Conservation (phyloP, 1,140 invertebrate genomes). For the Dryas iulia region DNA sequence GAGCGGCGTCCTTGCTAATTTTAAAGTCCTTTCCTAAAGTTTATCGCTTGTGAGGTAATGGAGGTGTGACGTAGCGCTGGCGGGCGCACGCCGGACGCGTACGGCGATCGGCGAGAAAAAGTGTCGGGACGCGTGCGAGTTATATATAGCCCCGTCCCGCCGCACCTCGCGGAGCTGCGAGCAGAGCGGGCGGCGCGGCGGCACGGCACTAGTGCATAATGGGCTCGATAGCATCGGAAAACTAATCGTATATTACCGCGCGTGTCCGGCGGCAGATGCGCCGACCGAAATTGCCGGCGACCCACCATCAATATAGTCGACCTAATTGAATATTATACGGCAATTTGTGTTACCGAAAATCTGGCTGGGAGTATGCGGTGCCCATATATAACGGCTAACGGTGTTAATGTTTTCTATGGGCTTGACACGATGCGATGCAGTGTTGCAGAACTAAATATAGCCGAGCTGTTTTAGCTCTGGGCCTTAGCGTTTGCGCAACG, state of each 20-base stretch:
- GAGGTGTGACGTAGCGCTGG: constrained; percentile 65
- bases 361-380: constrained; percentile 71
- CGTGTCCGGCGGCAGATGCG: constrained; percentile 64
- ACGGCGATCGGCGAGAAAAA: constrained; percentile 55
- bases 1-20: constrained; percentile 75
- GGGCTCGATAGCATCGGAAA: constrained; percentile 53
- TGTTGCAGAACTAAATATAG: constrained; percentile 78
- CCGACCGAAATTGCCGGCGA: constrained; percentile 68
- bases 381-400: constrained; percentile 66
- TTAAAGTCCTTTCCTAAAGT: constrained; percentile 76
- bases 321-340: constrained; percentile 78
- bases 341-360: constrained; percentile 77
- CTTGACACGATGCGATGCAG: constrained; percentile 66
- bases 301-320: constrained; percentile 69
- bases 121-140: constrained; percentile 50
- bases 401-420: constrained; percentile 74
- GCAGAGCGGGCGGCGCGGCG: constrained; percentile 38
- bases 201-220: constrained; percentile 42
- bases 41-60: constrained; percentile 74
- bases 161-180: no score
- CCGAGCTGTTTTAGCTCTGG: constrained; percentile 65
- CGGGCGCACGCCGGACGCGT: constrained; percentile 62
- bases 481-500: constrained; percentile 70
- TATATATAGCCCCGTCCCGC: constrained; percentile 59
- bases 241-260: constrained; percentile 74